Evolutionary conservation across 2,888 invertebrate genomes (phyloP), one percentile per base, ranked within the genome.

Genomic region (Macrophya alboannulata): DNA sequence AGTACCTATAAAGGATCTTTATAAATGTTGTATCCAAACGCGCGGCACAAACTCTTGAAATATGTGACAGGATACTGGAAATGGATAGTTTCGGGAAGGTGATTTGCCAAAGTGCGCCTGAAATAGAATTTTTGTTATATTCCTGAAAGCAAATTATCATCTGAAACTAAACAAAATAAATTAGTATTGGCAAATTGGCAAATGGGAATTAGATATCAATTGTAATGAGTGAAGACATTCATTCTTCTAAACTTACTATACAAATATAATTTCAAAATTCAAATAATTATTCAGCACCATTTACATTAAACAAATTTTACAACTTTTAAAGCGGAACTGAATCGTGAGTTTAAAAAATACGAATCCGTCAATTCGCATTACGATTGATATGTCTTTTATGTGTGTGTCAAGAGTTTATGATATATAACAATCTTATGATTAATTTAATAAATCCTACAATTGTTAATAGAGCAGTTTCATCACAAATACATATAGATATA

Each of bases 41-140:
- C 88, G 88, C 88, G 84, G 86, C 88, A 86, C 88, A 88, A 88
- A 88, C 88, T 88, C 88, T 87, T 88, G 87, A 74, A 72, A 68
- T 48, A 43, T 79, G 25, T 81, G n/a, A 43, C 10, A 43, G 62
- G 40, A 31, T 17, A 43, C 12, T 55, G 59, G 62, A 81, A 45
- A 59, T 62, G 59, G 76, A 21, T n/a, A 25, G 3, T n/a, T 21
- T 62, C 1, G 21, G 81, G 21, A 21, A 40, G 62, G 48, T 62
- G 79, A 87, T 90, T 90, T 91, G 91, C 91, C 90, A 91, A 90
- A 91, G 90, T 91, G 90, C 89, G 90, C 90, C 93, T 93, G 93
- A 92, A 92, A 93, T 90, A 89, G 92, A 92, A 92, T 87, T 89
- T 86, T 86, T 85, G 89, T 92, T 90, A 91, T 90, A 91, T 89